phyloP scores from a whole-genome alignment of 2,113 vertebrate genomes.

The Hippolais icterina region DNA sequence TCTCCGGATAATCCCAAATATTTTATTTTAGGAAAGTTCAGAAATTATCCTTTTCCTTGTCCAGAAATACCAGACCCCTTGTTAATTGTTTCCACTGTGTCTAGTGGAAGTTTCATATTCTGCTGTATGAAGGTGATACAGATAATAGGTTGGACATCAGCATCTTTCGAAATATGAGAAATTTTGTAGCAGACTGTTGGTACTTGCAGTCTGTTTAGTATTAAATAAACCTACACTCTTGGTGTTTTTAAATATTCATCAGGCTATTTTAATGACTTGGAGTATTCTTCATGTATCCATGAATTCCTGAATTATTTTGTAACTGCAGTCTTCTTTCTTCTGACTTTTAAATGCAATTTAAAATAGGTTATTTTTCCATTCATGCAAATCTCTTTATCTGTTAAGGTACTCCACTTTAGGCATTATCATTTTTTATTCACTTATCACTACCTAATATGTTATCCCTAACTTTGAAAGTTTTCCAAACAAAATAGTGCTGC shows the following conservation, averaged over 20 bases:
- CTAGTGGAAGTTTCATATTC: neutral
- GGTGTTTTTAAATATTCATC: neutral
- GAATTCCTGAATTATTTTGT: neutral
- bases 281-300: neutral
- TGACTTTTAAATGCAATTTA: neutral
- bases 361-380: neutral
- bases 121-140: neutral
- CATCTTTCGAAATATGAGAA: neutral
- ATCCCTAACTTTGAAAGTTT: neutral
- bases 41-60: neutral
- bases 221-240: neutral
- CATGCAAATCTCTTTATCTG: neutral
- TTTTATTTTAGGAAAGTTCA: neutral
- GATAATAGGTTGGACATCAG: accelerated
- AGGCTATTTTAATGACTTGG: neutral
- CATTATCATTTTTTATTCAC: neutral
- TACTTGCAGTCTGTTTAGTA: neutral
- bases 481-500: neutral
- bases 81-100: neutral
- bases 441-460: neutral
- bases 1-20: neutral
- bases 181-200: neutral
- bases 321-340: neutral
- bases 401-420: neutral
- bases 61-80: neutral